Evolutionary conservation across 1,140 invertebrate species (phyloP).

Genomic region (Aphelenchoides avenae): DNA sequence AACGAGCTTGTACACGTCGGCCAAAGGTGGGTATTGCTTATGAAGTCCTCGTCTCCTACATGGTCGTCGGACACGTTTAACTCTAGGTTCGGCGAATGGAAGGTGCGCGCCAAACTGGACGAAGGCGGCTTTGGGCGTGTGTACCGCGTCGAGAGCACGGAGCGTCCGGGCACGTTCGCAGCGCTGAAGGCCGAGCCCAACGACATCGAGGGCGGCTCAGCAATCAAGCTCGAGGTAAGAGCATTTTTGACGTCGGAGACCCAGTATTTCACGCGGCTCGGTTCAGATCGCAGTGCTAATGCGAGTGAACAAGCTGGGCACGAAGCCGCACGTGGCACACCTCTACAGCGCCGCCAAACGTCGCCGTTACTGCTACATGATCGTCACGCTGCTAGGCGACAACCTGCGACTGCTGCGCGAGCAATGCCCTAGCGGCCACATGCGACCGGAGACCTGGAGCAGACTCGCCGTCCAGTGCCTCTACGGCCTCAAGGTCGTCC

Average conservation of each 20-base stretch:
- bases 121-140: conserved; percentile 33
- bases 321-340: conserved; percentile 13
- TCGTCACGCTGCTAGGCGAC: conserved; percentile 47
- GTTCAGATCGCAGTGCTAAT: conserved; percentile 17
- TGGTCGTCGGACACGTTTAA: too few species aligned
- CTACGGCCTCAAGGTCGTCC: conserved; percentile 44
- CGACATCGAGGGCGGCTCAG: conserved; percentile 31
- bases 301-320: conserved; percentile 14
- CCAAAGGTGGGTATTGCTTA: too few species aligned
- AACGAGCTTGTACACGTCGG: too few species aligned
- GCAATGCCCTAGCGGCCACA: conserved; percentile 1
- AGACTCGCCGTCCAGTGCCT: conserved; percentile 37
- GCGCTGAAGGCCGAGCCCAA: conserved; percentile 37
- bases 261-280: neutral
- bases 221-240: conserved; percentile 38
- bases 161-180: conserved; percentile 5
- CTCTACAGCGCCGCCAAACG: conserved; percentile 21
- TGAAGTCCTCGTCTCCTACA: too few species aligned
- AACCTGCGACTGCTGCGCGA: conserved; percentile 14
- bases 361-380: conserved; percentile 25
- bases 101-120: conserved; percentile 16
- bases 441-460: conserved; percentile 25
- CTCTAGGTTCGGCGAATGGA: conserved; percentile 15
- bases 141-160: conserved; percentile 12
- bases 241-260: conserved; percentile 10